Evolutionary conservation across 2,888 invertebrate genomes (phyloP).

Genomic region (Eustalomyia histrio): DNA sequence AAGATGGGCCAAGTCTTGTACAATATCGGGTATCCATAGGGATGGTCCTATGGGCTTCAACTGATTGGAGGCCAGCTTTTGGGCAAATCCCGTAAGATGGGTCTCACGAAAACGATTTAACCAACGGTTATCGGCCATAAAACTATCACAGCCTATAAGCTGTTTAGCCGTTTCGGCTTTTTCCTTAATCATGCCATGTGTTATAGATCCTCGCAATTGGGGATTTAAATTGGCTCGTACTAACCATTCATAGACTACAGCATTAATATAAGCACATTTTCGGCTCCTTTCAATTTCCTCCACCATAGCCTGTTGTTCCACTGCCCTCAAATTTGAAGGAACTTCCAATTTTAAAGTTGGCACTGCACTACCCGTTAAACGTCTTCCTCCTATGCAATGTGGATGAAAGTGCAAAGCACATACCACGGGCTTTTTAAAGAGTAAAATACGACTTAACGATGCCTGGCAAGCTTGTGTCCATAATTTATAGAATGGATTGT

Average conservation of each 20-base stretch:
- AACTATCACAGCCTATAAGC: constrained; percentile 73
- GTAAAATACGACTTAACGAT: constrained; percentile 75
- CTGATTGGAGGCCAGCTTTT: constrained; percentile 74
- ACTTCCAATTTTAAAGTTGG: constrained; percentile 75
- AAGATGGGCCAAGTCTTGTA: constrained; percentile 74
- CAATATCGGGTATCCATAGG: constrained; percentile 75
- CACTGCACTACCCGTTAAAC: constrained; percentile 74
- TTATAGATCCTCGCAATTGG: constrained; percentile 75
- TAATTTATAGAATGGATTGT: constrained; percentile 74
- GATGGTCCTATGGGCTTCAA: constrained; percentile 75
- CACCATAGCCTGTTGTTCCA: constrained; percentile 75
- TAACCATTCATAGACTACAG: constrained; percentile 77
- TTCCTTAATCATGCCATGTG: constrained; percentile 77
- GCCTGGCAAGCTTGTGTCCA: constrained; percentile 78
- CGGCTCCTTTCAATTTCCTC: constrained; percentile 76
- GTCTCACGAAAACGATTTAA: constrained; percentile 76
- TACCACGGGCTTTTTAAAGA: constrained; percentile 77
- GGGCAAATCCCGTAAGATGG: constrained; percentile 74
- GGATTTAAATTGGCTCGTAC: constrained; percentile 76
- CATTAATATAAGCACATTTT: constrained; percentile 76
- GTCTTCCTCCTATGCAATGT: constrained; percentile 74
- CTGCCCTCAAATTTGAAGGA: constrained; percentile 74
- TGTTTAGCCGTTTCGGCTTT: constrained; percentile 75
- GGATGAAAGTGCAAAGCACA: constrained; percentile 77
- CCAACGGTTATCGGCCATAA: constrained; percentile 77